Percentiles rank a stretch among this genome's conserved stretches.
Evolutionary conservation across 2,113 vertebrate species (phyloP).

Genomic region (Ceuthmochares aereus): DNA sequence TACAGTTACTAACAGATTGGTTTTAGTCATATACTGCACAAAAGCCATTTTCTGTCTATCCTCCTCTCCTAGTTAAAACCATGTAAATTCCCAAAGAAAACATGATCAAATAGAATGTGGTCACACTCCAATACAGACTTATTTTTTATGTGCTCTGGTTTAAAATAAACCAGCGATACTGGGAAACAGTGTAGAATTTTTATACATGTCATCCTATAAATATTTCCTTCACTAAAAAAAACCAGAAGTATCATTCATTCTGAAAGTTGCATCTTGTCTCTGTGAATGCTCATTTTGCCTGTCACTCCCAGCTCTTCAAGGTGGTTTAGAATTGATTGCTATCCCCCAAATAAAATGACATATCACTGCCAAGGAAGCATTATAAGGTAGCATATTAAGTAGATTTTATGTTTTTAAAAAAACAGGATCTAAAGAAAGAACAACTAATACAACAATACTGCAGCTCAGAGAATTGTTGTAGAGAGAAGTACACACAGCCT

Average conservation of each 20-base stretch:
- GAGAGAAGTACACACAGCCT: neutral
- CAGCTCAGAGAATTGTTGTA: neutral
- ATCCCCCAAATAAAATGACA: neutral
- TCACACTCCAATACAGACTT: constrained; percentile 37
- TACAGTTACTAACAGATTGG: constrained; percentile 28
- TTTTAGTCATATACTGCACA: constrained; percentile 48
- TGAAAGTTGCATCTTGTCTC: neutral
- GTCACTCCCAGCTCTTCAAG: neutral
- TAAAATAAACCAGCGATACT: constrained; percentile 53
- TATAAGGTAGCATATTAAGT: neutral
- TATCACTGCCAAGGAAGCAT: neutral
- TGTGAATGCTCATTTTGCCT: neutral
- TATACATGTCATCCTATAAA: neutral
- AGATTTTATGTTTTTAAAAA: neutral
- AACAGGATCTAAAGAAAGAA: neutral
- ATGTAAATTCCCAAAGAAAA: constrained; percentile 38
- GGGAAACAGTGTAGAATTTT: constrained; percentile 30
- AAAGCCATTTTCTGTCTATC: neutral
- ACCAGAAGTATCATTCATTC: neutral
- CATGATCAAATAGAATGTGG: neutral
- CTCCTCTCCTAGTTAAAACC: neutral
- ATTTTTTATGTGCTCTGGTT: constrained; percentile 1
- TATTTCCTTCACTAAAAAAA: constrained; percentile 40
- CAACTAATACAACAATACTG: neutral
- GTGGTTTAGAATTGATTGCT: neutral